Evolutionary conservation across 1,140 invertebrate species (phyloP).

Genomic region (Diuraphis noxia): DNA sequence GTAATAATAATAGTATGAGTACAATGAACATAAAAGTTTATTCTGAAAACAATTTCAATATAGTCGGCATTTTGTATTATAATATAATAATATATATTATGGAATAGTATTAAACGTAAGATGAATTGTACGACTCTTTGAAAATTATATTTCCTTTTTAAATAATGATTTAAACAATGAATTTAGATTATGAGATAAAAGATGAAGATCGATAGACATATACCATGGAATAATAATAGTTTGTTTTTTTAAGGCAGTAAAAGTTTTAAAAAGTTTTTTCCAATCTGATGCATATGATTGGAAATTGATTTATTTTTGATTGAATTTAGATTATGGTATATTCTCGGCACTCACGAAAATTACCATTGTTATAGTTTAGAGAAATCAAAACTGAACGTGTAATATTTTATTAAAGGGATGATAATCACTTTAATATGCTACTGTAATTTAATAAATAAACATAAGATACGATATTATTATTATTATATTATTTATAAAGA

Average conservation of each 20-base stretch:
- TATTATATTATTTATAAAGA: not conserved
- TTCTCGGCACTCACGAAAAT: not conserved
- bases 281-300: not conserved
- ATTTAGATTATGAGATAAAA: not conserved
- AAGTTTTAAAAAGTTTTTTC: not conserved
- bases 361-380: not conserved
- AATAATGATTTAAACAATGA: not conserved
- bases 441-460: not conserved
- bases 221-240: not conserved
- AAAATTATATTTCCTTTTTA: not conserved
- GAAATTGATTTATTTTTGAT: slow-evolving; percentile 20
- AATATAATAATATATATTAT: not conserved
- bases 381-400: not conserved
- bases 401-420: not conserved
- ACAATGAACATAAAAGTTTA: not conserved
- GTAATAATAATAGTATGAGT: not conserved
- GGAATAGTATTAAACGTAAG: not conserved
- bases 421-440: not conserved
- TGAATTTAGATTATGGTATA: not conserved
- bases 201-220: not conserved
- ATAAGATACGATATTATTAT: not conserved
- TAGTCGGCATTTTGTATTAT: not conserved
- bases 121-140: not conserved
- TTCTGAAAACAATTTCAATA: not conserved
- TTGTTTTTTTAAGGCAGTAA: not conserved